Evolutionary conservation across 2,888 invertebrate genomes (phyloP).

Genomic region (Drosophila subsilvestris): DNA sequence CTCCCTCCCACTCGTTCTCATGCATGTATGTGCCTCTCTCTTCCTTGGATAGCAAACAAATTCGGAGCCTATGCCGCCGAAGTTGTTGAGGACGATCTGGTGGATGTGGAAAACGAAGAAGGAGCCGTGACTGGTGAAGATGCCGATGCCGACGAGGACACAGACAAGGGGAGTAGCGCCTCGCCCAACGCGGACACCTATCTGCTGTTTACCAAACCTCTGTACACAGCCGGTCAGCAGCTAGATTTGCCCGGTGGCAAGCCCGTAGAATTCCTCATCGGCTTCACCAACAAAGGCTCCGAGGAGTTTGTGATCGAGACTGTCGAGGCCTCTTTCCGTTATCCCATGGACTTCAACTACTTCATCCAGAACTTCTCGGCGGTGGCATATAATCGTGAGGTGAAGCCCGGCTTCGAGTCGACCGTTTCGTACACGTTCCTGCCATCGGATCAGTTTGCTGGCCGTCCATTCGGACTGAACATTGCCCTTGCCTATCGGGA

Average conservation of each 20-base stretch:
- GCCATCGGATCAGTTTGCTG: conserved; percentile 98
- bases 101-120: conserved; percentile 84
- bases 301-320: conserved; percentile 96
- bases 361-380: conserved; percentile 99
- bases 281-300: conserved; percentile 97
- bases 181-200: conserved; percentile 96
- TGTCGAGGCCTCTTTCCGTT: conserved; percentile 98
- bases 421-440: conserved; percentile 97
- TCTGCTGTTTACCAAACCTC: conserved; percentile 94
- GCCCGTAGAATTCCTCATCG: conserved; percentile 97
- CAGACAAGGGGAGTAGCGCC: conserved; percentile 85
- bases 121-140: conserved; percentile 84
- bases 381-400: conserved; percentile 92
- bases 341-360: conserved; percentile 99
- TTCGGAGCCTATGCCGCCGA: conserved; percentile 84
- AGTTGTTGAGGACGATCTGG: conserved; percentile 88
- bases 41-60: conserved; percentile 84
- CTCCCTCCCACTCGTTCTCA: conserved; percentile 41
- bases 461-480: conserved; percentile 97
- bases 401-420: conserved; percentile 96
- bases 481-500: conserved; percentile 96
- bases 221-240: conserved; percentile 86
- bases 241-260: conserved; percentile 92
- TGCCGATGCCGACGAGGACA: conserved; percentile 86
- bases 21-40: neutral